A percentile compares a stretch with the other conserved stretches of the same genome.
Evolutionary conservation across 2,113 vertebrate species (phyloP).

Genomic region (Falco punctatus): DNA sequence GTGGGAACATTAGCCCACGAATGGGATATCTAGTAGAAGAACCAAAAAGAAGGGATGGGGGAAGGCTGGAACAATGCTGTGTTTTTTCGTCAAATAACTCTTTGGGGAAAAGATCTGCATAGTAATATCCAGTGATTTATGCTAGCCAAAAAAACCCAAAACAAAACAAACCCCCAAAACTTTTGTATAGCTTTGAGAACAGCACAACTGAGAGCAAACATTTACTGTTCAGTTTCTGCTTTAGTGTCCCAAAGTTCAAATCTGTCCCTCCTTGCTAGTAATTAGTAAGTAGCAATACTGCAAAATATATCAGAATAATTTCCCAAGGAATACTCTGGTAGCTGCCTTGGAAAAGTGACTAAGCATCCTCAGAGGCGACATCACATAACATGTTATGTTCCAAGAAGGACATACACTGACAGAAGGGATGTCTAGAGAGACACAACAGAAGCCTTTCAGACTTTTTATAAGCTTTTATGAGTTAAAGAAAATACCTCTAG

Average conservation of each 20-base stretch:
- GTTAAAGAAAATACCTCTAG: not conserved
- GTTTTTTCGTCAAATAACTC: not conserved
- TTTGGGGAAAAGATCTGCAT: not conserved
- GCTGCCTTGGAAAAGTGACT: not conserved
- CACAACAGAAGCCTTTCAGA: not conserved
- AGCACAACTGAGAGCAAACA: too few species aligned
- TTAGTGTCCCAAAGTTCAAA: not conserved
- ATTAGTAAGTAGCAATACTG: not conserved
- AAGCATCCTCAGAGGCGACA: not conserved
- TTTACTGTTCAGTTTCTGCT: not conserved
- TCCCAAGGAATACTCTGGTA: not conserved
- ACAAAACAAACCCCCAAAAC: not conserved
- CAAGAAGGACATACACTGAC: not conserved
- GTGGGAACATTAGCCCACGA: not conserved
- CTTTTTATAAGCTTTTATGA: not conserved
- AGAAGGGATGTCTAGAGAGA: not conserved
- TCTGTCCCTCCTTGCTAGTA: not conserved
- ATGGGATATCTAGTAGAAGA: not conserved
- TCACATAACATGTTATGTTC: not conserved
- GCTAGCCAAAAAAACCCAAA: not conserved
- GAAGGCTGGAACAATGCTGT: not conserved
- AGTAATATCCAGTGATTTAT: not conserved
- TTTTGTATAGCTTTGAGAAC: not conserved
- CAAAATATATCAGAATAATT: not conserved
- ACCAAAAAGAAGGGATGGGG: rapidly evolving